These are phyloP conservation scores for Myopa testacea DNA, from an alignment of 2,888 invertebrate species.

Conservation along the genomic window DNA sequence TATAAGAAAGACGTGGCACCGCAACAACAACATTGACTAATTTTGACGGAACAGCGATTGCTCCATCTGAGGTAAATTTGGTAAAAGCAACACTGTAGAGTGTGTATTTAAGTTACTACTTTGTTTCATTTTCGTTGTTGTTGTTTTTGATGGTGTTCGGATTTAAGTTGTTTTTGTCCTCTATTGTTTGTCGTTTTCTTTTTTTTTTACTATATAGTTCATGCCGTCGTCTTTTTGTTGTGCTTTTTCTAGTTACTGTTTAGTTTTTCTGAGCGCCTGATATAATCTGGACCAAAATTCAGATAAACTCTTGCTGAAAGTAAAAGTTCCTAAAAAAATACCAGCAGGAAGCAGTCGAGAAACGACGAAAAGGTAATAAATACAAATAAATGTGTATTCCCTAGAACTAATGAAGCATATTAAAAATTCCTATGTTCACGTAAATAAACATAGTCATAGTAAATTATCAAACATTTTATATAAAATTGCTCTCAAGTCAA, in stretches of 20 bases:
- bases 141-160: not conserved
- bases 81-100: too few relatives aligned
- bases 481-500: too few relatives aligned
- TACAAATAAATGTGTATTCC: not conserved
- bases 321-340: not conserved
- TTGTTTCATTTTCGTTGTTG: not conserved
- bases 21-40: too few relatives aligned
- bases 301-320: conserved; percentile 1
- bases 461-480: too few relatives aligned
- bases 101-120: not conserved
- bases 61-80: too few relatives aligned
- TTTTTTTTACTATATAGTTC: not conserved
- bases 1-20: too few relatives aligned
- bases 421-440: too few relatives aligned
- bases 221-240: not conserved
- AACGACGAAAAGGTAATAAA: not conserved
- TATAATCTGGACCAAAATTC: not conserved
- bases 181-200: conserved; percentile 3
- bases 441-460: too few relatives aligned
- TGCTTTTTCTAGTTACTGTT: not conserved
- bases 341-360: not conserved
- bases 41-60: too few relatives aligned
- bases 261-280: not conserved
- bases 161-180: not conserved
- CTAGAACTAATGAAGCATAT: not conserved